Evolutionary conservation across 2,797 vertebrate species (phyloP), one percentile per base, ranked within the genome.

Genomic region (Brachymystax lenok): DNA sequence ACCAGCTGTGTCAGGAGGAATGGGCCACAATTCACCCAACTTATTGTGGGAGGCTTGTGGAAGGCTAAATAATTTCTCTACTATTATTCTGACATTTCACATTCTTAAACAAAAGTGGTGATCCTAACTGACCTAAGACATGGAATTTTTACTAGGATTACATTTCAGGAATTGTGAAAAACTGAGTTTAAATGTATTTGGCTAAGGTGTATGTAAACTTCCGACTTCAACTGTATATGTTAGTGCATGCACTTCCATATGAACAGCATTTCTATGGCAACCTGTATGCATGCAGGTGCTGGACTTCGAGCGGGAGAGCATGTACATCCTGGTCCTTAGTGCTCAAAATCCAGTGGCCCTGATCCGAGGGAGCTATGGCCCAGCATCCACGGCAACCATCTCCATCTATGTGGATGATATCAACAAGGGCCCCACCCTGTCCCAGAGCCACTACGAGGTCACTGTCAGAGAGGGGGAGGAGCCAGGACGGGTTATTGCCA

Each of bases 301-400:
- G 87, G 95, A 96, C 88, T 96, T 95, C 82, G 95, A 97, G 82
- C 89, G 91, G 12, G 92, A 94, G 82, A 94, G 92, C 1, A 92
- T 95, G 78, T 95, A 96, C 84, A 89, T 91, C 81, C 85, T 97
- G 7, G 90, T 95, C 16, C 88, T 97, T 24, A 93, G 94, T 0
- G 95, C 94, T 54, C 91, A 86, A 76, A 97, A 94, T 12, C 87
- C 89, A 0, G 95, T 92, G 28, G 90, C 95, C 16, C 85, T 96
- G 71, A 92, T 94, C 28, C 94, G 94, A 0, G 92, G 93, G 1
- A 93, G 91, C 14, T 95, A 95, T 0, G 94, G 95, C 14, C 91
- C 94, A 0, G 92, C 89, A 10, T 95, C 96, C 87, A 96, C 96
- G 0, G 94, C 95, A 61, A 96, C 96, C 0, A 93, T 97, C 75